A percentile compares a stretch with the other conserved stretches of the same genome.
Conservation (phyloP, 2,888 invertebrate genomes). For the Erebia aethiops region DNA sequence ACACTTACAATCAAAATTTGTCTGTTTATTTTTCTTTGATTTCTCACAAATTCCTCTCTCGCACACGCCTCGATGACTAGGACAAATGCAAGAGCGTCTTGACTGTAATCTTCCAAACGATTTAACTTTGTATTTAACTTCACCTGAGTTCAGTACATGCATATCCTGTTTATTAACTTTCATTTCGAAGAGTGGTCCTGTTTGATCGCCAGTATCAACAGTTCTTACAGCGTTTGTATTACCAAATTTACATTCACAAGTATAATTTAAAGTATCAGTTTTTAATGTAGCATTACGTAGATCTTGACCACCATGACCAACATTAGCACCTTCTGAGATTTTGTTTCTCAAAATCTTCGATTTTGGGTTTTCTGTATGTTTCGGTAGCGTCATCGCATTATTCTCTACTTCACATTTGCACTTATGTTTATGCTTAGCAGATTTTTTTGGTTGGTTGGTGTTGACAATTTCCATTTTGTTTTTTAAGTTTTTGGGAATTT, state of each 20-base stretch:
- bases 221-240: slow-evolving; percentile 3
- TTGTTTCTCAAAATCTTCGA: neutral
- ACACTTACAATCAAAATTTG: slow-evolving; percentile 47
- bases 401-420: slow-evolving; percentile 1
- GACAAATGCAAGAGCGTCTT: slow-evolving; percentile 47
- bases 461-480: neutral
- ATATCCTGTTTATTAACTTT: slow-evolving; percentile 48
- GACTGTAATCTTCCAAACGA: slow-evolving; percentile 40
- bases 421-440: neutral
- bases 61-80: slow-evolving; percentile 44
- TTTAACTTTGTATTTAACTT: slow-evolving; percentile 48
- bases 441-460: neutral
- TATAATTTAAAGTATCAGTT: slow-evolving; percentile 3
- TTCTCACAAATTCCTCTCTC: slow-evolving; percentile 44
- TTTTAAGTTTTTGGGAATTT: neutral
- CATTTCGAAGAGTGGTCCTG: slow-evolving; percentile 49
- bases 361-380: neutral
- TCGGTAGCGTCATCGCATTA: neutral
- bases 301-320: slow-evolving; percentile 16
- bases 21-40: slow-evolving; percentile 44
- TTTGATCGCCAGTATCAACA: slow-evolving; percentile 39
- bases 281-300: neutral
- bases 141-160: slow-evolving; percentile 48
- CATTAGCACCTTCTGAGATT: slow-evolving; percentile 1
- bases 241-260: slow-evolving; percentile 23